Evolutionary conservation across 2,797 vertebrate species (phyloP).

Genomic region (Phrynocephalus forsythii): DNA sequence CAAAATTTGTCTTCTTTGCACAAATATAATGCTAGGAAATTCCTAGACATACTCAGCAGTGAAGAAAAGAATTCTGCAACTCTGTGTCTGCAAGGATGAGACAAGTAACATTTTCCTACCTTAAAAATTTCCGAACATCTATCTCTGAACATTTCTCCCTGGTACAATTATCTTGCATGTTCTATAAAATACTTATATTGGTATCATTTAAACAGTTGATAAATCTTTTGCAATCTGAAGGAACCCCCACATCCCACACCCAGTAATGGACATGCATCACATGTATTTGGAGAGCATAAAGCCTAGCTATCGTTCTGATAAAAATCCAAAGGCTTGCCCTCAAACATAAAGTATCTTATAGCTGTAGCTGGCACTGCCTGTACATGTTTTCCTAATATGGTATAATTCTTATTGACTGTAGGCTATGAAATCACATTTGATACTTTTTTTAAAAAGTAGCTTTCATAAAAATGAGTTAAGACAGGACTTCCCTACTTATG

Average conservation of each 20-base stretch:
- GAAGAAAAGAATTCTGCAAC: too few relatives aligned
- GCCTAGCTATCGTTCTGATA: not conserved
- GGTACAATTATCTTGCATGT: not conserved
- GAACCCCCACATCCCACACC: too few relatives aligned
- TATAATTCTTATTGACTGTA: not conserved
- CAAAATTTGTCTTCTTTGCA: too few relatives aligned
- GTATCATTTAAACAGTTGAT: not conserved
- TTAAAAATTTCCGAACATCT: too few relatives aligned
- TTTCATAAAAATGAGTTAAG: slow-evolving; percentile 3
- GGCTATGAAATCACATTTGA: slow-evolving; percentile 16
- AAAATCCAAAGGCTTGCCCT: not conserved
- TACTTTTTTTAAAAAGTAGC: not conserved
- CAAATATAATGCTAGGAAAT: too few relatives aligned
- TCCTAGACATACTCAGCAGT: too few relatives aligned
- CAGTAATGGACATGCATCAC: not conserved
- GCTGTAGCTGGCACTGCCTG: not conserved
- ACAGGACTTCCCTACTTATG: not conserved
- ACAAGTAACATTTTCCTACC: too few relatives aligned
- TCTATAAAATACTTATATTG: not conserved
- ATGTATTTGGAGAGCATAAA: not conserved
- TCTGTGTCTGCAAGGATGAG: too few relatives aligned
- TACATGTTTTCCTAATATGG: slow-evolving; percentile 10
- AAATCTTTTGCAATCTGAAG: not conserved
- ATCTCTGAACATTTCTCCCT: too few relatives aligned
- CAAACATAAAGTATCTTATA: not conserved